Evolutionary conservation across 1,140 invertebrate species (phyloP).

Genomic region (Sinella curviseta): DNA sequence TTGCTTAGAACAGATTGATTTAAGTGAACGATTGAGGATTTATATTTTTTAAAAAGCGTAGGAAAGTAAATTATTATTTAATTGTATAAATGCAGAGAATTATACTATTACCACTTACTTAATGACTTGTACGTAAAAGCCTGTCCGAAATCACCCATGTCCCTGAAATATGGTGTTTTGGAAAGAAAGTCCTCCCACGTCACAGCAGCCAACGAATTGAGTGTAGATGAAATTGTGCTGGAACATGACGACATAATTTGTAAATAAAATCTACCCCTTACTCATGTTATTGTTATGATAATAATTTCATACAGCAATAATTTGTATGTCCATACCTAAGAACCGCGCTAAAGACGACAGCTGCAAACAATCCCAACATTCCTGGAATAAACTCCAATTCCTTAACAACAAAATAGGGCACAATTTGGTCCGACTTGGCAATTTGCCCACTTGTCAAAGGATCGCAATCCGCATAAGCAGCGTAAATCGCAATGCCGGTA

Average conservation of each 20-base stretch:
- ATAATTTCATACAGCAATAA: background rate
- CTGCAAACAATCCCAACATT: constrained; percentile 45
- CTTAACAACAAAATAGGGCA: constrained; percentile 44
- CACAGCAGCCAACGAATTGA: too few species aligned
- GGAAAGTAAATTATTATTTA: too few species aligned
- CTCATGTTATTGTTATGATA: too few species aligned
- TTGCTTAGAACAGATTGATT: constrained; percentile 20
- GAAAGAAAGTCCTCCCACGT: constrained; percentile 84
- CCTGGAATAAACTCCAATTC: constrained; percentile 44
- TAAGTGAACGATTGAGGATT: background rate
- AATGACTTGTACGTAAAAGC: constrained; percentile 70
- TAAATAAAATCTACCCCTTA: background rate
- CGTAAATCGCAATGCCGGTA: constrained; percentile 53
- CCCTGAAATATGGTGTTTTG: constrained; percentile 67
- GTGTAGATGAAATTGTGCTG: constrained; percentile 57
- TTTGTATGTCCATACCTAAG: constrained; percentile 34
- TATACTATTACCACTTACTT: constrained; percentile 52
- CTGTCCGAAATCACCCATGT: constrained; percentile 71
- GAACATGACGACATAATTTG: background rate
- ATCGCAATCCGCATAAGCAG: constrained; percentile 53
- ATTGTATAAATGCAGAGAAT: background rate
- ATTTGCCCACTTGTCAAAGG: constrained; percentile 49
- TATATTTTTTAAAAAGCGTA: too few species aligned
- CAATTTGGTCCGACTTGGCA: constrained; percentile 43
- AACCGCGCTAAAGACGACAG: constrained; percentile 44